Conservation (phyloP, 2,797 vertebrate genomes). For the Coregonus suidteri region DNA sequence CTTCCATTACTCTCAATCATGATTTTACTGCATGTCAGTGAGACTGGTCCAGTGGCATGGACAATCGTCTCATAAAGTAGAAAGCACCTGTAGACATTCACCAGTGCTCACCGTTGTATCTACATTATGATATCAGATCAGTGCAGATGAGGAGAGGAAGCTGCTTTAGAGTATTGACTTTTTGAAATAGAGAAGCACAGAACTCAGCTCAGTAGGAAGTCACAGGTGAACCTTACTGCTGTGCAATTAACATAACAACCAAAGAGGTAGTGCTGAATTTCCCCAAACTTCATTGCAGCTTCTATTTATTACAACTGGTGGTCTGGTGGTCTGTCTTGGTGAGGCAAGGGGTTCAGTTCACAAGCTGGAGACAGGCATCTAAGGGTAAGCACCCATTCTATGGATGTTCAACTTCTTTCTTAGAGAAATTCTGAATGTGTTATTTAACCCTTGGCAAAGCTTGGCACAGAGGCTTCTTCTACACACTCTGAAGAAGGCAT, state of each 20-base stretch:
- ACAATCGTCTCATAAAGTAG: too few species aligned
- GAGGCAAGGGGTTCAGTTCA: background rate
- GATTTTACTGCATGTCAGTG: too few species aligned
- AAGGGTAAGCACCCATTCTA: background rate
- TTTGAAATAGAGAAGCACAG: background rate
- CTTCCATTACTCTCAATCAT: too few species aligned
- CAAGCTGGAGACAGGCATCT: background rate
- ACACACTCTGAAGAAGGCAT: background rate
- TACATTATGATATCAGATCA: background rate
- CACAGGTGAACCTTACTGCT: background rate
- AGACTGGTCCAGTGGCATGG: too few species aligned
- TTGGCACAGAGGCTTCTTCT: background rate
- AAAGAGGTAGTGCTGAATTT: constrained; percentile 9
- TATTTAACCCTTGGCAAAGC: background rate
- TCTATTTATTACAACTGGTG: background rate
- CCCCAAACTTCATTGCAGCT: constrained; percentile 3
- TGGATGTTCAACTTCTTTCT: background rate
- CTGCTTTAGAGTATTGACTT: background rate
- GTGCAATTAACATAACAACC: background rate
- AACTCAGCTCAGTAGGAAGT: background rate
- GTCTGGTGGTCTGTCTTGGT: background rate
- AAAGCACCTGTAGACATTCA: too few species aligned
- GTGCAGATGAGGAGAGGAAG: constrained; percentile 1
- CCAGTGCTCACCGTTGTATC: background rate
- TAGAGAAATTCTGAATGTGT: background rate